These are phyloP conservation scores for Hydraecia micacea DNA, from an alignment of 2,888 invertebrate genomes.

Conservation along the genomic window DNA sequence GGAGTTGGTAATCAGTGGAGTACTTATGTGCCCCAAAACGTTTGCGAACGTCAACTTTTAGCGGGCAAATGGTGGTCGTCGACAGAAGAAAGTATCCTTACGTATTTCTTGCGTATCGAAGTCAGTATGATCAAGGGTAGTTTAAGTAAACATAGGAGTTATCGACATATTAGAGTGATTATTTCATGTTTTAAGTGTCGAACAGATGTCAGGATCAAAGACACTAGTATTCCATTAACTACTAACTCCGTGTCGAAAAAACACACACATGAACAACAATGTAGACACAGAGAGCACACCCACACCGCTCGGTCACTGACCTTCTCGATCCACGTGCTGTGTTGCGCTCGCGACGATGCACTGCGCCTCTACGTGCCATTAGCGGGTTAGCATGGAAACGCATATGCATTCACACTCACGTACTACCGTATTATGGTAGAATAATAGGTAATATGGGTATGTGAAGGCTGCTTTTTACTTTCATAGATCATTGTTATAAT, in stretches of 20 bases:
- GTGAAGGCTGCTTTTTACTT: constrained; percentile 57
- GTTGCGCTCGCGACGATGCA: constrained; percentile 87
- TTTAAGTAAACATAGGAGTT: background rate
- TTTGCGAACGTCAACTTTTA: background rate
- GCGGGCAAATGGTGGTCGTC: background rate
- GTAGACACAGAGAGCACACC: constrained; percentile 59
- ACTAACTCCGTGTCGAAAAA: constrained; percentile 27
- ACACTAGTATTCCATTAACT: constrained; percentile 13
- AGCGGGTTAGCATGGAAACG: constrained; percentile 90
- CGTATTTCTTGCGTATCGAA: background rate
- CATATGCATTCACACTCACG: constrained; percentile 87
- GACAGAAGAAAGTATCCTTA: too few species aligned
- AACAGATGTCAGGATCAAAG: background rate
- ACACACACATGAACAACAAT: constrained; percentile 63
- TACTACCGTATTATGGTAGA: constrained; percentile 70
- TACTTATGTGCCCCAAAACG: background rate
- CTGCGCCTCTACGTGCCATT: constrained; percentile 89
- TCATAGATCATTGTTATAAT: background rate
- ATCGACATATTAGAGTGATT: background rate
- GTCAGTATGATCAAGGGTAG: background rate
- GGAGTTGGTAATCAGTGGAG: constrained; percentile 30
- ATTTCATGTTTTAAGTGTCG: background rate
- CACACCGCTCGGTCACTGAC: constrained; percentile 88
- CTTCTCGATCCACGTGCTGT: constrained; percentile 97
- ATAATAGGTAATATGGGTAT: constrained; percentile 64